Base-by-base conservation (phyloP, 1,140 invertebrate genomes). In the Eumeta japonica region DNA sequence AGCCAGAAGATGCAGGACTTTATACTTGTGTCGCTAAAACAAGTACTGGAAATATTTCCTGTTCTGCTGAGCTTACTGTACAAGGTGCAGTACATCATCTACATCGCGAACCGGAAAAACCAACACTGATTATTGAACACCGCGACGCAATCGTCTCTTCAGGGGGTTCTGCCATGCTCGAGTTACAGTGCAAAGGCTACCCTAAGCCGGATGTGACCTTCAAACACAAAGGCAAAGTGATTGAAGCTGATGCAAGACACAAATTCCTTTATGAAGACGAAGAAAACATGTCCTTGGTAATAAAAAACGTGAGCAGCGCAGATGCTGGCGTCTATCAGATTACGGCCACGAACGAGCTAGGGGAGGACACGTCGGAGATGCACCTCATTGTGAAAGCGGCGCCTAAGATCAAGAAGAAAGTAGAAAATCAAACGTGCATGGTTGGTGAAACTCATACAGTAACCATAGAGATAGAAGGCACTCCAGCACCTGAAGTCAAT, bases 11-110 rank as follows among this genome's bases (percentile, higher is more conserved):
- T 66, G 92, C 92, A 15, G 94, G 94, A 3, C 77, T 94, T 3
- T 97, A 97, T 64, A 97, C 94, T 0, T 97, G 93, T 54, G 91
- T 95, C 1, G 94, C 94, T 0, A 90, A 92, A 56, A 97, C 94
- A 1, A 85, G 83, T 17, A 87, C 87, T 41, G 93, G 92, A 20
- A 92, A 91, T 52, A 95, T 97, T 33, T 93, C 92, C 28, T 95
- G 92, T 66, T 92, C 89, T 55, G 93, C 93, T 3, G 92, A 95
- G 56, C 76, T 96, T 1, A 94, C 90, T 10, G 92, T 96, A 1
- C 90, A 94, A 79, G 90, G 87, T 28, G 81, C 88, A 0, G 84
- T 94, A 1, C 85, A 92, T 56, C 87, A 91, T 43, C 60, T 94
- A 12, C 62, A 87, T 44, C 79, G 85, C 39, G 89, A 93, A 62